Evolutionary conservation across 1,140 invertebrate genomes (phyloP).

Genomic region (Heliothis virescens): DNA sequence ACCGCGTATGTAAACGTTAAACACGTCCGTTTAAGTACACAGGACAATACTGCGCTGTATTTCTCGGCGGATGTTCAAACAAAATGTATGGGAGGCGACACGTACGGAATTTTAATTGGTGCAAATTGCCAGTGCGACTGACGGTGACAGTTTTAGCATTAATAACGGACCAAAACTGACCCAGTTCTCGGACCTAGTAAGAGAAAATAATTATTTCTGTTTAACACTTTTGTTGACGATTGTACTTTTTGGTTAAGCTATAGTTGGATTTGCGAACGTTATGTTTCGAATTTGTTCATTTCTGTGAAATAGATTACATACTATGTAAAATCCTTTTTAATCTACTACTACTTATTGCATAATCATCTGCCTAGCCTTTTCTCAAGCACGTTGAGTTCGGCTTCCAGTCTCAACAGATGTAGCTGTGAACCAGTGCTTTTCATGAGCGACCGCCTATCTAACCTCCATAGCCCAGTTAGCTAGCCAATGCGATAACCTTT

Average conservation of each 20-base stretch:
- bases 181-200: constrained; percentile 14
- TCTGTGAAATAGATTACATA: not conserved
- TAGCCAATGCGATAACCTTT: too few species aligned
- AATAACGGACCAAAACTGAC: constrained; percentile 43
- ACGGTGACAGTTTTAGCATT: constrained; percentile 50
- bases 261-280: not conserved
- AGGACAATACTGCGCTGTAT: constrained; percentile 52
- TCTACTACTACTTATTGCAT: too few species aligned
- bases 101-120: constrained; percentile 56
- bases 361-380: too few species aligned
- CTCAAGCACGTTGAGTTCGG: too few species aligned
- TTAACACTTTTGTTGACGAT: constrained; percentile 37
- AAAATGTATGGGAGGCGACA: constrained; percentile 54
- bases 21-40: constrained; percentile 59
- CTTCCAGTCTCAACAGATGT: too few species aligned
- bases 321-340: not conserved
- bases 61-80: constrained; percentile 52
- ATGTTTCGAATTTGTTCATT: not conserved
- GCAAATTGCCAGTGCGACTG: constrained; percentile 50
- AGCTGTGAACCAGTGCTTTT: too few species aligned
- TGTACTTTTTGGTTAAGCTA: constrained; percentile 13
- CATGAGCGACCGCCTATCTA: too few species aligned
- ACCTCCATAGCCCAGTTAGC: too few species aligned
- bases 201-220: constrained; percentile 38
- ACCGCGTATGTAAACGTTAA: constrained; percentile 52